Evolutionary conservation across 2,113 vertebrate genomes (phyloP), one percentile per base, ranked within the genome.

Genomic region (Psilopsiagon aurifrons): DNA sequence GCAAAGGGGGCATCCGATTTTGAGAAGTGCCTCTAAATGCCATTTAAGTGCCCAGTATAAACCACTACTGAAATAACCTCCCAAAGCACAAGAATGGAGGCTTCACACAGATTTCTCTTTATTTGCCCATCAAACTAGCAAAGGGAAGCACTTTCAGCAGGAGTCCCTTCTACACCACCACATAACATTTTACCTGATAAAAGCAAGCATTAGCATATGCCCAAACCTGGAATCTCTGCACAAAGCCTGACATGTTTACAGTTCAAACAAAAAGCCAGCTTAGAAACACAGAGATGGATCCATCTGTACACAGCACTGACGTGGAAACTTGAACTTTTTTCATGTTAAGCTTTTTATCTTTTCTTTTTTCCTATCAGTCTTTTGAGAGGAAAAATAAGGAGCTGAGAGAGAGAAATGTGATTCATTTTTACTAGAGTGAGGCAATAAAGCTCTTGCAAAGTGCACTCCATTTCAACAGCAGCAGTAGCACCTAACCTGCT

Each of bases 351-450:
- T 88, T 95, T 96, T 95, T 91, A 86, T 95, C 70, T 83, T 90
- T 51, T 52, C 49, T 63, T 94, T 85, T 91, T 70, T 63, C 69
- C 77, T 74, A 79, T 95, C 78, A 37, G 78, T 91, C 78, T 90
- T 97, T 82, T 92, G 66, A 70, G 82, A 17, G 69, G n/a, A 49
- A 94, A 84, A 79, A 67, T 39, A 80, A 95, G 60, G 63, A 95
- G 67, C 67, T 39, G 67, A 82, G 83, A 55, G 83, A 90, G 62
- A 92, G 75, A 71, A 59, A 83, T 79, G 86, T 89, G 94, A 97
- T 92, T 94, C 84, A 94, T 93, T 96, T 97, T 93, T 83, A 86
- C 85, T 54, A n/a, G 12, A 93, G 73, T n/a, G 49, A 96, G 75
- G 79, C 79, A 95, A 86, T 94, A 95, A 92, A 93, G 85, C 75